Evolutionary conservation across 2,113 vertebrate species (phyloP).

Genomic region (Corythornis cristatus): DNA sequence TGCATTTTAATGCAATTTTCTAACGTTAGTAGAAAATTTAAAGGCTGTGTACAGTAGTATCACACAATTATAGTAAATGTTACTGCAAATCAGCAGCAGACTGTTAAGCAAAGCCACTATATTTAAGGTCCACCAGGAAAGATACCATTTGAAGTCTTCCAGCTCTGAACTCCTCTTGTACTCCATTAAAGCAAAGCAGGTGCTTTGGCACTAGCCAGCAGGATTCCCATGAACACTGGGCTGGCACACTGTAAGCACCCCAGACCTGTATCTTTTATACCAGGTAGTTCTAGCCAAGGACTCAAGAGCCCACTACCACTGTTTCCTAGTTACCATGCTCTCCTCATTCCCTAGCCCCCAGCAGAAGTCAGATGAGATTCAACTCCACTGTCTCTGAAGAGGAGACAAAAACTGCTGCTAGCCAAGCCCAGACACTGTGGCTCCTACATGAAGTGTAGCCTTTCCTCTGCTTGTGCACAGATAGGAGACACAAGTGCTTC

Average conservation of each 20-base stretch:
- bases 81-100: neutral
- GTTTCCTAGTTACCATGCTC: neutral
- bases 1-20: neutral
- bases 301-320: neutral
- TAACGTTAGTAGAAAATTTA: neutral
- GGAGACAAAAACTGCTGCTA: neutral
- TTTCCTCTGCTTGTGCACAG: neutral
- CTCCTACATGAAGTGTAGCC: constrained; percentile 20
- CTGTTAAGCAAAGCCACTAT: neutral
- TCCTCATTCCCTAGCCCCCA: neutral
- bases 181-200: neutral
- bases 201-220: neutral
- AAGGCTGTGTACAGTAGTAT: neutral
- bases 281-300: neutral
- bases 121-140: neutral
- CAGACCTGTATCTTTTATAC: neutral
- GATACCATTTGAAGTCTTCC: neutral
- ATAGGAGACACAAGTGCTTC: constrained; percentile 45
- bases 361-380: neutral
- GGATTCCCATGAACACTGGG: neutral
- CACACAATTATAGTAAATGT: neutral
- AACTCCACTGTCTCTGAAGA: neutral
- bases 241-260: neutral
- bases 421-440: constrained; percentile 11
- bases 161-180: neutral